These are phyloP conservation scores for Tiliqua scincoides DNA, from an alignment of 2,113 vertebrate genomes.

Conservation along the genomic window DNA sequence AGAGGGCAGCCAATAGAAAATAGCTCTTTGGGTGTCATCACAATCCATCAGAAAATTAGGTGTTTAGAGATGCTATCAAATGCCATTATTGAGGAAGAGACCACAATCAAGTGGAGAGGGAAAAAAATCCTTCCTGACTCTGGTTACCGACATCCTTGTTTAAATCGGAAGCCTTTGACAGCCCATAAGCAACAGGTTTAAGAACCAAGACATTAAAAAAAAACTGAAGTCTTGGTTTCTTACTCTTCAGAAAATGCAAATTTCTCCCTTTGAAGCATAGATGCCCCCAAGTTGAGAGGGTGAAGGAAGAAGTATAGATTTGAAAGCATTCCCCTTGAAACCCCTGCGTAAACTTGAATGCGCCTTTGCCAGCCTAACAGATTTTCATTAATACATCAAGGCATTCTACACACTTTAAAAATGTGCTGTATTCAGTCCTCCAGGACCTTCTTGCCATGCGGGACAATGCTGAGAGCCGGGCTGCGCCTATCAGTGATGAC, in stretches of 20 bases:
- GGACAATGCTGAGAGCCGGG: background rate
- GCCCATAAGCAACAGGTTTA: conserved; percentile 21
- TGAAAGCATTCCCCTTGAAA: background rate
- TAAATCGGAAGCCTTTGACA: conserved; percentile 6
- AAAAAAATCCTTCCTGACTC: conserved; percentile 25
- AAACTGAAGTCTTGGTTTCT: background rate
- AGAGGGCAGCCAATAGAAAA: conserved; percentile 28
- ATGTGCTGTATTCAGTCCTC: background rate
- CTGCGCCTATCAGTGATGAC: background rate
- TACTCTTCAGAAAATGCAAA: background rate
- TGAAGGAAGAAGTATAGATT: background rate
- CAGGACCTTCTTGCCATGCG: background rate
- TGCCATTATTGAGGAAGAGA: conserved; percentile 26
- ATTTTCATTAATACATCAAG: conserved; percentile 4
- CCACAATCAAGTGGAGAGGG: background rate
- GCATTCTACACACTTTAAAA: conserved; percentile 1
- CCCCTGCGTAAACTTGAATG: fast-evolving
- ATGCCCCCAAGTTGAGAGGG: background rate
- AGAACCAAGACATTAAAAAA: background rate
- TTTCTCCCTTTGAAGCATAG: background rate
- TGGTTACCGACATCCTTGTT: conserved; percentile 14
- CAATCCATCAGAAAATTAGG: conserved; percentile 57
- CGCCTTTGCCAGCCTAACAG: background rate
- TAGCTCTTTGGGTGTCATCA: conserved; percentile 38
- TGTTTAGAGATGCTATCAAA: conserved; percentile 41